A percentile compares a stretch with the other conserved stretches of the same genome.
Conservation (phyloP, 2,113 vertebrate genomes). For the Guaruba guarouba region DNA sequence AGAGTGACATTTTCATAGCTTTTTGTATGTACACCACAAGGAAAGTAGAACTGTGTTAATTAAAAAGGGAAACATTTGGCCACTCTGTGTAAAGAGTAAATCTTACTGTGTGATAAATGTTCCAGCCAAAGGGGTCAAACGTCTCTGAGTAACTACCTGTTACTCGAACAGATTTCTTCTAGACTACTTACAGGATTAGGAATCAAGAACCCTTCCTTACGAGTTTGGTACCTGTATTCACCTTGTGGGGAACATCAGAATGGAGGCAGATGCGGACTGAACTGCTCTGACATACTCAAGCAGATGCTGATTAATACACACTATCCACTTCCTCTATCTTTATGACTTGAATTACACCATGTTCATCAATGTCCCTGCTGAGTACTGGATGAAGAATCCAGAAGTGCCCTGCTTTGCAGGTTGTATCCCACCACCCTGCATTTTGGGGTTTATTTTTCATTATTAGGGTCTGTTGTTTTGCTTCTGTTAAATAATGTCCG, state of each 20-base stretch:
- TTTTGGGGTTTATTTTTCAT: not conserved
- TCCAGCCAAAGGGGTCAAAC: not conserved
- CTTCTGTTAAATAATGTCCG: not conserved
- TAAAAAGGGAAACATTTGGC: not conserved
- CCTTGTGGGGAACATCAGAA: not conserved
- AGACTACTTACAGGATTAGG: not conserved
- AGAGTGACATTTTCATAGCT: not conserved
- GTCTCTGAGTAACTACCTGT: not conserved
- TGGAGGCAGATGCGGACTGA: not conserved
- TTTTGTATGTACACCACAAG: not conserved
- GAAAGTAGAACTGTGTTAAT: not conserved
- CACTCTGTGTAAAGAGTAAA: not conserved
- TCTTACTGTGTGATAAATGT: not conserved
- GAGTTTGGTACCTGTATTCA: not conserved
- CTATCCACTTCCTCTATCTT: not conserved
- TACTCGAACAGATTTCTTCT: not conserved
- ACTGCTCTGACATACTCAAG: not conserved
- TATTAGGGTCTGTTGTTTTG: not conserved
- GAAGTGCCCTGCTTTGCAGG: not conserved
- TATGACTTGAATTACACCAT: not conserved
- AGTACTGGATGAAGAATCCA: not conserved
- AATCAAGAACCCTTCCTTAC: not conserved
- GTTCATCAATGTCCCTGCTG: not conserved
- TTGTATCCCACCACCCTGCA: not conserved
- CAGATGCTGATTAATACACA: not conserved